Evolutionary conservation across 2,797 vertebrate genomes (phyloP).

Genomic region (Sorex maritimensis): DNA sequence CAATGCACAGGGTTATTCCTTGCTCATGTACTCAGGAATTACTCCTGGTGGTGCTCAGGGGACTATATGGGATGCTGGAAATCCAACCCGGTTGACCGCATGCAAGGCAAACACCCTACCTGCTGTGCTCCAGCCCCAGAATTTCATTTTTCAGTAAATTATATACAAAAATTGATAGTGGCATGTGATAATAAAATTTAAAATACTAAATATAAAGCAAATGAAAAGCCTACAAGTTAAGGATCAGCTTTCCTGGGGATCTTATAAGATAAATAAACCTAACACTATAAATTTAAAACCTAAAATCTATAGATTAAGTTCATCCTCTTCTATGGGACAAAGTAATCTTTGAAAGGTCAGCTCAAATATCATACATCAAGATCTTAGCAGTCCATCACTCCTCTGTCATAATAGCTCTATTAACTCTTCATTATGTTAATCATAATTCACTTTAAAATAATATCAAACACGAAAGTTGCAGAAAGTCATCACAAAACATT

Average conservation of each 20-base stretch:
- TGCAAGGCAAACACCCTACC: too few relatives aligned
- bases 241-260: not conserved
- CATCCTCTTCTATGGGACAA: not conserved
- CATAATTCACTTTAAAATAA: not conserved
- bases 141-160: conserved; percentile 18
- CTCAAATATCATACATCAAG: not conserved
- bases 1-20: too few relatives aligned
- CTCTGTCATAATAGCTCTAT: not conserved
- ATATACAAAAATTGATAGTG: not conserved
- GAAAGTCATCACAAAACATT: not conserved
- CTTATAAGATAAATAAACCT: not conserved
- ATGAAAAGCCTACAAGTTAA: conserved; percentile 18
- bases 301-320: not conserved
- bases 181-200: not conserved
- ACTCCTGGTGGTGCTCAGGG: too few relatives aligned
- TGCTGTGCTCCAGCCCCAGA: not conserved
- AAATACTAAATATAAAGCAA: not conserved
- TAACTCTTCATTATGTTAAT: conserved; percentile 14
- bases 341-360: not conserved
- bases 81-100: too few relatives aligned
- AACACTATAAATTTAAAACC: not conserved
- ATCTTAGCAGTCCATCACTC: not conserved
- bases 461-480: not conserved
- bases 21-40: too few relatives aligned
- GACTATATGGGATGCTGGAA: too few relatives aligned